Evolutionary conservation across 2,113 vertebrate genomes (phyloP).

Genomic region (Engraulis encrasicolus): DNA sequence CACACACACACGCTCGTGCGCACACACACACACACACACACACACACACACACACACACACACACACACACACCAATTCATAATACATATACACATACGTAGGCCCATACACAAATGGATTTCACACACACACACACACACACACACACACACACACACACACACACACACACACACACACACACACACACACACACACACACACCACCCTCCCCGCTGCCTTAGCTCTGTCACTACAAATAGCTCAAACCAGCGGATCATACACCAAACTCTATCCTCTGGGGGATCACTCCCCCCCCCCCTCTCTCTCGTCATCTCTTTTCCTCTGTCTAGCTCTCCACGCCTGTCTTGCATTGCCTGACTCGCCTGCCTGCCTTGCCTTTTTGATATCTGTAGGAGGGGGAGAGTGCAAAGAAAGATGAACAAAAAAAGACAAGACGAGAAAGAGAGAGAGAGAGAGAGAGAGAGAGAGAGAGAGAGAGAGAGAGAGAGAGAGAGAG

Average conservation of each 20-base stretch:
- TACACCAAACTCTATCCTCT: conserved; percentile 34
- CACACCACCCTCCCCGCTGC: background rate
- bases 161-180: no score
- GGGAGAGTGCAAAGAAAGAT: background rate
- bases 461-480: background rate
- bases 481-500: background rate
- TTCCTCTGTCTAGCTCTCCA: background rate
- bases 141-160: no score
- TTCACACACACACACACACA: no score
- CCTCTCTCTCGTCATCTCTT: background rate
- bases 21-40: no score
- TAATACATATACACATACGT: no score
- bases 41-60: no score
- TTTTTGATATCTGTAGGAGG: conserved; percentile 2
- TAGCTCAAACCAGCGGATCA: conserved; percentile 30
- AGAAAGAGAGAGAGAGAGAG: background rate
- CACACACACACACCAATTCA: no score
- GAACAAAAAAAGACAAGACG: background rate
- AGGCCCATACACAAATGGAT: no score
- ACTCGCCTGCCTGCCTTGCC: background rate
- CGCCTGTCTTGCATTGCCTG: no score
- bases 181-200: background rate
- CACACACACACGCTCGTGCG: no score
- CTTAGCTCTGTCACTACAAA: conserved; percentile 44
- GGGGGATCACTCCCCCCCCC: background rate